Percentiles rank a stretch among this genome's conserved stretches.
phyloP scores from a whole-genome alignment of 2,888 invertebrate species.

The Hypena proboscidalis region DNA sequence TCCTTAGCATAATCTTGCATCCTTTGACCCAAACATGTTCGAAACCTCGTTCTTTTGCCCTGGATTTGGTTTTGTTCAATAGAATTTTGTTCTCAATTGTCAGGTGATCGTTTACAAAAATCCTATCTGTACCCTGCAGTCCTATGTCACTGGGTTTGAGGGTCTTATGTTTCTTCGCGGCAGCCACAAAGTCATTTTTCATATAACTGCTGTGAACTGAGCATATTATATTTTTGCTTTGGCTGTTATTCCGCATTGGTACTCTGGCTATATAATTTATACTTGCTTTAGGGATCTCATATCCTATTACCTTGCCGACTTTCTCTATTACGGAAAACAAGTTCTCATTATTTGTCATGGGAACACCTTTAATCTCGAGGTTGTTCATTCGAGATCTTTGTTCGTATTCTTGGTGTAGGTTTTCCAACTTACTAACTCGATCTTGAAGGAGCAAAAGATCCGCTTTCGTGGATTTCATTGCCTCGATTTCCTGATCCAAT shows the following conservation, averaged over 20 bases:
- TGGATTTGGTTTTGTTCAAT: conserved; percentile 2
- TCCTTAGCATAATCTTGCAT: too few species aligned
- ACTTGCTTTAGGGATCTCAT: conserved; percentile 4
- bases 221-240: not conserved
- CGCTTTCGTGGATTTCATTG: not conserved
- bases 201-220: conserved; percentile 1
- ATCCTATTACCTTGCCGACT: conserved; percentile 4
- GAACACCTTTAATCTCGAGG: conserved; percentile 12
- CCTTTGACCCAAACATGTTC: conserved; percentile 4
- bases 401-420: not conserved
- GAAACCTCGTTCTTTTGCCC: not conserved
- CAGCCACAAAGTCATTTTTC: too few species aligned
- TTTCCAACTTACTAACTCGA: not conserved
- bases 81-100: conserved; percentile 3
- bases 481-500: not conserved
- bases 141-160: not conserved
- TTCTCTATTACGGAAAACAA: conserved; percentile 9
- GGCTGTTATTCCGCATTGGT: not conserved
- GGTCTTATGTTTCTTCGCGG: not conserved
- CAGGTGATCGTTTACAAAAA: conserved; percentile 2
- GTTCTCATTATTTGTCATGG: conserved; percentile 7
- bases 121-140: conserved; percentile 1
- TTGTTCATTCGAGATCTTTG: conserved; percentile 11
- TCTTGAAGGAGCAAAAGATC: not conserved
- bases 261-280: conserved; percentile 10